A percentile compares a stretch with the other conserved stretches of the same genome.
Conservation (phyloP, 1,140 invertebrate genomes). For the Pteromalus puparum region DNA sequence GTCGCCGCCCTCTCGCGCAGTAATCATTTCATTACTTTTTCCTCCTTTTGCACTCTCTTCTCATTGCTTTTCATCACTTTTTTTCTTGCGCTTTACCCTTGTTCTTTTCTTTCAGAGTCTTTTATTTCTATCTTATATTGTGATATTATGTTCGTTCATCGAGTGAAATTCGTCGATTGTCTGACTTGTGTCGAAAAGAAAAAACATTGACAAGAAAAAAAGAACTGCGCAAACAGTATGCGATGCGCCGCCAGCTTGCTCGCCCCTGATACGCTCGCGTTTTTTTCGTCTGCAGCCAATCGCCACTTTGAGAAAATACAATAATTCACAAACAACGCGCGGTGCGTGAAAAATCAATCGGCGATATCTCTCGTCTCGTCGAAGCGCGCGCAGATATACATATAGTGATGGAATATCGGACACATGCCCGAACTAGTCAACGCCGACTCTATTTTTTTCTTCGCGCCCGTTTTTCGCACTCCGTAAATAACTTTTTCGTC, state of each 20-base stretch:
- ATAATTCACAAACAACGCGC: slow-evolving; percentile 65
- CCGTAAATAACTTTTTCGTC: not conserved
- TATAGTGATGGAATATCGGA: not conserved
- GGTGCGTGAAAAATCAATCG: not conserved
- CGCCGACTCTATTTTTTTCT: not conserved
- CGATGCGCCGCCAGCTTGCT: slow-evolving; percentile 72
- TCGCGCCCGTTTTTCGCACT: not conserved
- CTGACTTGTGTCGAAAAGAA: not conserved
- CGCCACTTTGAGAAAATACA: slow-evolving; percentile 71
- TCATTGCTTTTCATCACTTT: slow-evolving; percentile 1
- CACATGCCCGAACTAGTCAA: not conserved
- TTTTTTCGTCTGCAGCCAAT: slow-evolving; percentile 65
- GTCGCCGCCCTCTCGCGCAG: slow-evolving; percentile 25
- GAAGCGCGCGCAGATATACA: not conserved
- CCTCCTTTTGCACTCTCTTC: not conserved
- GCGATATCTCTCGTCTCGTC: not conserved
- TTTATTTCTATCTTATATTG: not conserved
- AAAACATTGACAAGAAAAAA: not conserved
- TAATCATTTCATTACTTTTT: slow-evolving; percentile 27
- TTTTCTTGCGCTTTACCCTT: not conserved
- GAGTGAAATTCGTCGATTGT: not conserved
- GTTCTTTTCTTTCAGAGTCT: slow-evolving; percentile 43
- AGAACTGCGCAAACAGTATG: slow-evolving; percentile 55
- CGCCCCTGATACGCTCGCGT: no score
- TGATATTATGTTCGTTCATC: not conserved